Evolutionary conservation across 92 coral and sea anemone species (phyloP), one percentile per base, ranked within the genome.

Genomic region (Epizoanthus illoricatus): DNA sequence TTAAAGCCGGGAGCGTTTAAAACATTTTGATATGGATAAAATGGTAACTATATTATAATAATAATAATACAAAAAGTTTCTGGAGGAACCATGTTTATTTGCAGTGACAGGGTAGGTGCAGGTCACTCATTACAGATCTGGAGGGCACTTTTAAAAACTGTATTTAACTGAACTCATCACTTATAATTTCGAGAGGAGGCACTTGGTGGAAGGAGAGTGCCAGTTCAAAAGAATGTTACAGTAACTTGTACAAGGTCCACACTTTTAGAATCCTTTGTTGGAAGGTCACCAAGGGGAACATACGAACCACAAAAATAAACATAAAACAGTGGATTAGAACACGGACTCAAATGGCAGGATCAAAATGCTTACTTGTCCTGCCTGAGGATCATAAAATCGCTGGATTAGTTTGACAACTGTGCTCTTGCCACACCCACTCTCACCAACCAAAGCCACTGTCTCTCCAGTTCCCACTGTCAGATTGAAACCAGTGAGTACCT

Each of bases 351-450:
- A 28, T 1, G 36, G 36, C 36, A 28, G 36, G 36, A 16, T 65
- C 16, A 63, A 20, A 55, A 65, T n/a, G 58, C 90, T 17, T 24
- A 87, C 90, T 17, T 73, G 43, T 23, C 90, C 90, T 56, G 81
- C 86, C 39, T 65, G 55, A 18, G 67, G 64, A 45, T 87, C 90
- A 3, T 87, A 87, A 66, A 87, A 87, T 54, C 90, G 81, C 36
- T 87, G 86, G 39, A 87, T 87, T 56, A 87, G 71, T 67, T 87
- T 87, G 23, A 87, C 84, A 12, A 87, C 86, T 6, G 90, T 87
- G 33, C 90, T 87, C 80, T 87, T 87, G 55, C 90, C 90, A 68
- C 90, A 87, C 0, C 90, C 90, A 45, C 90, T 87, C 54, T 85
- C 90, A 41, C 90, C 90, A 56, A 87, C 90, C 73, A 87, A 69